A percentile compares a stretch with the other conserved stretches of the same genome.
Conservation (phyloP, 2,888 invertebrate species). For the Rhagonycha fulva region DNA sequence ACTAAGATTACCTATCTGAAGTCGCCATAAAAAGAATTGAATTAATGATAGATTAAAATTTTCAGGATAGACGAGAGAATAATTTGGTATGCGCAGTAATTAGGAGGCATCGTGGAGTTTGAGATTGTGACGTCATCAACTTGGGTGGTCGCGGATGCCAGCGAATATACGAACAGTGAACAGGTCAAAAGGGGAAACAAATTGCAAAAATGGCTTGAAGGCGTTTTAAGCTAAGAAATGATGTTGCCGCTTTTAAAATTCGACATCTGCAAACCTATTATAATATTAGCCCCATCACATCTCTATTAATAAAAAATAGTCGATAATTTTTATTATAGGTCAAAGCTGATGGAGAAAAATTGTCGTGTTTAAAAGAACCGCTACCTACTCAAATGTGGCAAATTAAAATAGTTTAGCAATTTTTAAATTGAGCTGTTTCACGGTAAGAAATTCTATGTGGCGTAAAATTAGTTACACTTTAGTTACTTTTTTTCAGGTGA, state of each 20-base stretch:
- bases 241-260: neutral
- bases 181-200: slow-evolving; percentile 38
- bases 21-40: slow-evolving; percentile 24
- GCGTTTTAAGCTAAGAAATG: slow-evolving; percentile 23
- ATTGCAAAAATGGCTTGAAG: slow-evolving; percentile 38
- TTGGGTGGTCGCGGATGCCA: slow-evolving; percentile 44
- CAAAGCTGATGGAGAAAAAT: too few species aligned
- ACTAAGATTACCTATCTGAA: neutral
- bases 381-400: too few species aligned
- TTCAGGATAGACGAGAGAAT: slow-evolving; percentile 40
- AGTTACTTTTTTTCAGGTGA: neutral
- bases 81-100: slow-evolving; percentile 44
- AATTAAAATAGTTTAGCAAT: too few species aligned
- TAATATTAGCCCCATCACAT: too few species aligned
- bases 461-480: neutral
- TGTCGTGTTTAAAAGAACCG: too few species aligned
- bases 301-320: neutral
- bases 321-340: too few species aligned
- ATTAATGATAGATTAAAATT: slow-evolving; percentile 36
- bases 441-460: neutral
- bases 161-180: slow-evolving; percentile 20
- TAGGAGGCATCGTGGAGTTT: slow-evolving; percentile 42
- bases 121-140: slow-evolving; percentile 45
- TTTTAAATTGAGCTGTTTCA: too few species aligned
- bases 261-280: too few species aligned